A percentile compares a stretch with the other conserved stretches of the same genome.
Conservation (phyloP, 2,113 vertebrate species). For the Mionectes macconnelli region DNA sequence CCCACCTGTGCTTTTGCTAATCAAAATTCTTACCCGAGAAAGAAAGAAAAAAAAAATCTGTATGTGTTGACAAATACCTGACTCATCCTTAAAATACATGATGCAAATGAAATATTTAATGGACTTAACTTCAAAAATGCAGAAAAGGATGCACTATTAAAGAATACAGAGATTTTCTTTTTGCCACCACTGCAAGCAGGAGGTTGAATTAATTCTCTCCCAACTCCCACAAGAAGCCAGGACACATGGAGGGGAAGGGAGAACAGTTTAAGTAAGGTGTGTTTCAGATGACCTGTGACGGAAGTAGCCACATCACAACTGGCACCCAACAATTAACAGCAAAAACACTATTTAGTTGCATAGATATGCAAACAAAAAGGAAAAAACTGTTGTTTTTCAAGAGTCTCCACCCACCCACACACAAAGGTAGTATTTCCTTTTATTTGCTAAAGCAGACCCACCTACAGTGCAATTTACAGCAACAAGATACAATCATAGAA, state of each 20-base stretch:
- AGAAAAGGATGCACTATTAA: neutral
- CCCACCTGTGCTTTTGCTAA: neutral
- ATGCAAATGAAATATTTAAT: neutral
- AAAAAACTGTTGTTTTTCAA: neutral
- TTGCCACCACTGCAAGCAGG: neutral
- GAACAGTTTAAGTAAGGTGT: neutral
- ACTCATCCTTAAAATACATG: neutral
- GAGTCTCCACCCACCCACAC: conserved; percentile 23
- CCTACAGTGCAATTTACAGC: conserved; percentile 42
- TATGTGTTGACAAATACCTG: neutral
- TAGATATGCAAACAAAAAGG: conserved; percentile 8
- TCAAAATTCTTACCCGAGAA: neutral
- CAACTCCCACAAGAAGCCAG: neutral
- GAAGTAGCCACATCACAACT: neutral
- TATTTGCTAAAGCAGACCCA: conserved; percentile 46
- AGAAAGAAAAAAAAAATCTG: neutral
- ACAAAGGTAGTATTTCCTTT: conserved; percentile 32
- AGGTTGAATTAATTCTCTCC: neutral
- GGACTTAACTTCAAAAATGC: neutral
- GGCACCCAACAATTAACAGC: neutral
- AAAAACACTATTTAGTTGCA: neutral
- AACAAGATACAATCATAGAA: conserved; percentile 61
- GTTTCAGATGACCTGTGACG: neutral
- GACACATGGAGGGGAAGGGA: neutral
- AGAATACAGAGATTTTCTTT: neutral